phyloP scores from a whole-genome alignment of 2,888 invertebrate genomes.

The Chironomus riparius region DNA sequence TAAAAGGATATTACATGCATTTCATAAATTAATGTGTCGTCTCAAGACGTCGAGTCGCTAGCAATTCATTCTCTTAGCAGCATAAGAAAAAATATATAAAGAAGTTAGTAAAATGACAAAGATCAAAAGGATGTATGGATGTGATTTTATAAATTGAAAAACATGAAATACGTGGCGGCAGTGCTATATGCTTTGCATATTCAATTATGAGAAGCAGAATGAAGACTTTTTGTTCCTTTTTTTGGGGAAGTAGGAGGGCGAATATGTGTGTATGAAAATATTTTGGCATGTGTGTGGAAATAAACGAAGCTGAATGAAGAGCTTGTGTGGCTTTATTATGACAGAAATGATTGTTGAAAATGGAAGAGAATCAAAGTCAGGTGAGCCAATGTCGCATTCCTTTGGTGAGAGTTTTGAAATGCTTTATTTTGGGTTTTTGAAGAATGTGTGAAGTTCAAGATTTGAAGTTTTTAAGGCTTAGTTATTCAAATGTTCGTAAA shows the following conservation, averaged over 20 bases:
- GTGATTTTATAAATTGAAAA: conserved; percentile 23
- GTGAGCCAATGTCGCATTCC: too few species aligned
- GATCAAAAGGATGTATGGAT: conserved; percentile 10
- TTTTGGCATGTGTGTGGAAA: not conserved
- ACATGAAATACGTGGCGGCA: conserved; percentile 7
- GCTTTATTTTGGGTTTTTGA: too few species aligned
- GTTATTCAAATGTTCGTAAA: too few species aligned
- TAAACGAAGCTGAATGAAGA: too few species aligned
- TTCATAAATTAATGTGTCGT: conserved; percentile 13
- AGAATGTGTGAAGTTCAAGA: too few species aligned
- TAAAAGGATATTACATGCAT: not conserved
- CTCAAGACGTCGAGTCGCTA: not conserved
- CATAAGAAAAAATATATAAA: not conserved
- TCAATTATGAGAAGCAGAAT: conserved; percentile 3
- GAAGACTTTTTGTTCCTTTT: not conserved
- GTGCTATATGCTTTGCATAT: conserved; percentile 15
- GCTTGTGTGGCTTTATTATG: too few species aligned
- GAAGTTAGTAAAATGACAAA: not conserved
- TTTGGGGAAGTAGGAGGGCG: too few species aligned
- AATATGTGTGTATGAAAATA: not conserved
- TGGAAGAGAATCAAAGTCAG: too few species aligned
- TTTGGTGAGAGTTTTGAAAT: too few species aligned
- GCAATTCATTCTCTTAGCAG: too few species aligned
- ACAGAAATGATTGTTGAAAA: too few species aligned
- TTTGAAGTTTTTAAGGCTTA: too few species aligned